Evolutionary conservation across 1,140 invertebrate species (phyloP), one percentile per base, ranked within the genome.

Genomic region (Ctenoplectra terminalis): DNA sequence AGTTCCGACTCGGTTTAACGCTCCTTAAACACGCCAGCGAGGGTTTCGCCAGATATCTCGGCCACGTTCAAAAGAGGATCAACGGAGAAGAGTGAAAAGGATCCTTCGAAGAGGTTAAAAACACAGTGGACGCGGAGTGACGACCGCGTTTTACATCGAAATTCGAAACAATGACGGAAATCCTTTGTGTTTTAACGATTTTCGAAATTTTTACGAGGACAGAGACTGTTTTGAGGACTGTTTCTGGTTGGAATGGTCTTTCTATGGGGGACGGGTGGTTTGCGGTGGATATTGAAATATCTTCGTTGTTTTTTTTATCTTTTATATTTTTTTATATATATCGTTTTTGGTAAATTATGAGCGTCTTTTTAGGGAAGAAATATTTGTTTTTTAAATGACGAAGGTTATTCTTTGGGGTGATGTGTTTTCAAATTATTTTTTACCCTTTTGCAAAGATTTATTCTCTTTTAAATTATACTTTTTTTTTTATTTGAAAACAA

Each of bases 1-100:
- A 95, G 88, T 86, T 95, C 15, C 88, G 92, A 79, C 75, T 95
- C 13, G 94, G 94, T 1, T 75, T 95, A n/a, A 93, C 92, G 11
- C 82, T 95, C 26, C 80, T 95, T 3, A 94, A 92, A 82, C 93
- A 93, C 58, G 94, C 95, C 0, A 93, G 94, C 58, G 94, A 94
- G 72, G 93, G 93, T 7, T 94, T 95, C 72, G 92, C 94, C 2
- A 92, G 91, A 76, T 95, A 95, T 82, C 83, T 95, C 7, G 93
- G 93, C 50, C 89, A 92, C 71, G 91, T 95, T 50, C 94, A 95
- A 82, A 94, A 93, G 81, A 91, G 92, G 82, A 92, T 95, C 86
- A 94, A 95, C 82, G 91, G 91, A 17, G 92, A 92, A 67, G 89
- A 92, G 66, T 93, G 67, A 87, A 29, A 9, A 1, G 58, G 7